phyloP scores from a whole-genome alignment of 2,888 invertebrate species.

The Sericinus montela region DNA sequence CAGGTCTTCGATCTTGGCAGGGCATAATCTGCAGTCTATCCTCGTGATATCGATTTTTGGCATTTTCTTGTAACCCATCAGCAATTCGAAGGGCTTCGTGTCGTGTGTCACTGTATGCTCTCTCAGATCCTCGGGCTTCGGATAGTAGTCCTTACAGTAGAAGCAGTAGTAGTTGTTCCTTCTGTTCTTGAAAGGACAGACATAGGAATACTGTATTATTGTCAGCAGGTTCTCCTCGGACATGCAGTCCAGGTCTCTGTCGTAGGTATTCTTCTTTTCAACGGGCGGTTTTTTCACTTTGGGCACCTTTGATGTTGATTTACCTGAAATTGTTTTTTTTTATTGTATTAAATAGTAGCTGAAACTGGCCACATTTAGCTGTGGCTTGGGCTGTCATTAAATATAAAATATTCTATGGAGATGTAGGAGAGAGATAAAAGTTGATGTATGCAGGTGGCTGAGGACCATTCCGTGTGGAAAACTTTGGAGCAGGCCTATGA shows the following conservation, averaged over 20 bases:
- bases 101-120: conserved; percentile 65
- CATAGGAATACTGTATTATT: conserved; percentile 65
- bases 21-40: conserved; percentile 61
- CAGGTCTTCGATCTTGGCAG: conserved; percentile 54
- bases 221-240: conserved; percentile 65
- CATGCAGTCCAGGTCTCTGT: conserved; percentile 66
- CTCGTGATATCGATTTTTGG: conserved; percentile 66
- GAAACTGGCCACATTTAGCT: too few species aligned
- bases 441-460: too few species aligned
- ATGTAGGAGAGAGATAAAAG: too few species aligned
- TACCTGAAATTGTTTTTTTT: conserved; percentile 10
- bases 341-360: too few species aligned
- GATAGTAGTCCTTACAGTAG: conserved; percentile 68
- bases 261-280: conserved; percentile 59
- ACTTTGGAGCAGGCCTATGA: too few species aligned
- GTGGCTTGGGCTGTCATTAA: too few species aligned
- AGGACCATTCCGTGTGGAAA: too few species aligned
- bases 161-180: conserved; percentile 70
- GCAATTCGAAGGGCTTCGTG: conserved; percentile 62
- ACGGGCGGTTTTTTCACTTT: conserved; percentile 43
- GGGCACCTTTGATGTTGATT: conserved; percentile 21
- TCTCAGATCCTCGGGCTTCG: conserved; percentile 63
- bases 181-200: conserved; percentile 66
- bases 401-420: too few species aligned
- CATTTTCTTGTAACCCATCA: conserved; percentile 70